Evolutionary conservation across 2,113 vertebrate genomes (phyloP).

Genomic region (Ariopsis seemanni): DNA sequence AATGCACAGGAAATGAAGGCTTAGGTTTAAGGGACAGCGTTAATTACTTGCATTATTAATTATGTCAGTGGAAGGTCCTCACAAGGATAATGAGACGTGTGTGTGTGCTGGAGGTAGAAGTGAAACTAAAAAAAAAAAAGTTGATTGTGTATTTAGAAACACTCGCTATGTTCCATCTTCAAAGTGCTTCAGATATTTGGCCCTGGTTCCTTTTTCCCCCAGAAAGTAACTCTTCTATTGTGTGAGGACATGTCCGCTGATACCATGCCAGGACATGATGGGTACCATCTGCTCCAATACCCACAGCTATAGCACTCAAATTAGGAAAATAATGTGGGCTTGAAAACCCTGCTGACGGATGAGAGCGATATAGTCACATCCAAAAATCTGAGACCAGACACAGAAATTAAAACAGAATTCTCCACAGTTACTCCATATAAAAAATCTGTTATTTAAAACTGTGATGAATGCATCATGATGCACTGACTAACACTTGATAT

Average conservation of each 20-base stretch:
- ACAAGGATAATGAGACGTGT: background rate
- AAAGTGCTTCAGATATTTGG: constrained; percentile 49
- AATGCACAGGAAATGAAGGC: too few relatives aligned
- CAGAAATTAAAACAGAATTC: background rate
- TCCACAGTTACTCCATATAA: background rate
- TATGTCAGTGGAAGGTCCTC: too few relatives aligned
- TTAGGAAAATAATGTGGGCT: constrained; percentile 40
- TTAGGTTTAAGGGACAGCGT: too few relatives aligned
- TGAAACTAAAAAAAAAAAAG: constrained; percentile 3
- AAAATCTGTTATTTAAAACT: background rate
- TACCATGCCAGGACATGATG: constrained; percentile 35
- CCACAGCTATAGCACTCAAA: constrained; percentile 37
- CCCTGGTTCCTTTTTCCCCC: constrained; percentile 12
- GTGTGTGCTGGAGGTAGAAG: background rate
- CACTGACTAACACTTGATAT: background rate
- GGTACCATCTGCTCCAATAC: constrained; percentile 49
- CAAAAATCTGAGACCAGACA: constrained; percentile 2
- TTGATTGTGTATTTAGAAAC: background rate
- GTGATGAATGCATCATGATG: background rate
- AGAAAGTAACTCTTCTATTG: constrained; percentile 30
- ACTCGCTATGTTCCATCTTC: background rate
- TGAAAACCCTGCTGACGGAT: constrained; percentile 16
- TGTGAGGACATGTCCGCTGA: constrained; percentile 43
- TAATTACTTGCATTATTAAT: too few relatives aligned
- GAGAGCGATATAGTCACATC: constrained; percentile 3